Evolutionary conservation across 2,797 vertebrate genomes (phyloP), one percentile per base, ranked within the genome.

Genomic region (Ptychobarbus kaznakovi): DNA sequence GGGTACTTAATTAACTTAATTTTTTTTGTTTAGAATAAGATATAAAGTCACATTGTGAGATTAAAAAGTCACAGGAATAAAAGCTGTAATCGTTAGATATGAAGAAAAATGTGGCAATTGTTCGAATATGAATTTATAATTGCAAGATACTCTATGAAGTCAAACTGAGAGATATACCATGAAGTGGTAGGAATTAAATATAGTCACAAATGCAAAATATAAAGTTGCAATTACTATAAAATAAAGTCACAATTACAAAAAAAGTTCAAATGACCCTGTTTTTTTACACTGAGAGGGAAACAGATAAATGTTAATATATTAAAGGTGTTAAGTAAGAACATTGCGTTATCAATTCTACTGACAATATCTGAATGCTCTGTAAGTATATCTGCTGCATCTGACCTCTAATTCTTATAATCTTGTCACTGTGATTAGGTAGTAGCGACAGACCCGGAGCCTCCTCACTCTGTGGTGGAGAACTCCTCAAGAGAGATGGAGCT

Each of bases 391-490:
- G n/a, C n/a, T n/a, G n/a, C n/a, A n/a, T n/a, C n/a, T 25, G 8
- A 38, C 49, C 22, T 38, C 0, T 22, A 69, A 46, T 35, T 61
- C 16, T 16, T 69, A 49, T 35, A n/a, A 51, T 58, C n/a, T 44
- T 28, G n/a, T 70, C 49, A 7, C 40, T 87, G 38, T 80, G 18
- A 81, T n/a, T 90, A 99, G 97, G 94, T 96, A 77, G 88, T 94
- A 0, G 91, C 95, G 91, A 91, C 87, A 0, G 95, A 95, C 49
- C 94, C 93, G 0, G 97, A 99, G 79, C 97, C 97, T 0, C 61
- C 77, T 79, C 94, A 96, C 90, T 90, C 91, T 0, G 72, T 95
- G 11, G 74, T 97, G 46, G 93, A 96, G n/a, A 93, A 94, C 32
- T 95, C 94, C 22, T 90, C 92, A 69, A 91, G 79, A 3, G 96